Base-by-base conservation (phyloP, 2,888 invertebrate genomes). In the Andrena haemorrhoa region DNA sequence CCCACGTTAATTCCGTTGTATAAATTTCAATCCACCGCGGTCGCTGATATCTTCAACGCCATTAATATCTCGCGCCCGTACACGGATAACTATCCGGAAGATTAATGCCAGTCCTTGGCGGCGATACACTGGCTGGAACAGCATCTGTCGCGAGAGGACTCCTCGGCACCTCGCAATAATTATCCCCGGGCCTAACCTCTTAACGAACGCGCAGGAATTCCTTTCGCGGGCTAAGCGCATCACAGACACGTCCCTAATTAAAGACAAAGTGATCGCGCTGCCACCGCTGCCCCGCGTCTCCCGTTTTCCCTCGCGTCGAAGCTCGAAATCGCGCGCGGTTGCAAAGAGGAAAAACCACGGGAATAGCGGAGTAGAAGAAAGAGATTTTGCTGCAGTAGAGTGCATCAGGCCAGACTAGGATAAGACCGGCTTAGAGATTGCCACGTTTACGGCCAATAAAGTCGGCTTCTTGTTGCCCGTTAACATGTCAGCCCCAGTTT, bases 401-500 rank as follows among this genome's bases (percentile, higher is more conserved):
- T 77, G 82, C 87, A 78, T 84, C 84, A 70, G 78, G 49, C 85
- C 85, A 68, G 88, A 85, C 88, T 89, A 85, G 90, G 86, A 89
- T 88, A 91, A 89, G 89, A 89, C 85, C 88, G 87, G 88, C 90
- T 89, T 89, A 92, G 90, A 89, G 90, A 92, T 91, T 89, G 91
- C 90, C 86, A 88, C 91, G 89, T 93, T 93, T 93, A 93, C 92
- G 91, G 91, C 87, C 93, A 91, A 92, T 93, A 93, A 93, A 93
- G 92, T 92, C 91, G 89, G 87, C 90, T 93, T 92, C 91, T 93
- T 92, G 91, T 90, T 90, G 89, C 85, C 90, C 91, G 92, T 92
- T 92, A 93, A 93, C 90, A 92, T 91, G 92, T 92, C 92, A 92
- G 92, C 92, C 84, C 92, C 89, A 92, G 92, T 93, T 93, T 92